phyloP scores from a whole-genome alignment of 2,888 invertebrate species.

The Harpalus rufipes region DNA sequence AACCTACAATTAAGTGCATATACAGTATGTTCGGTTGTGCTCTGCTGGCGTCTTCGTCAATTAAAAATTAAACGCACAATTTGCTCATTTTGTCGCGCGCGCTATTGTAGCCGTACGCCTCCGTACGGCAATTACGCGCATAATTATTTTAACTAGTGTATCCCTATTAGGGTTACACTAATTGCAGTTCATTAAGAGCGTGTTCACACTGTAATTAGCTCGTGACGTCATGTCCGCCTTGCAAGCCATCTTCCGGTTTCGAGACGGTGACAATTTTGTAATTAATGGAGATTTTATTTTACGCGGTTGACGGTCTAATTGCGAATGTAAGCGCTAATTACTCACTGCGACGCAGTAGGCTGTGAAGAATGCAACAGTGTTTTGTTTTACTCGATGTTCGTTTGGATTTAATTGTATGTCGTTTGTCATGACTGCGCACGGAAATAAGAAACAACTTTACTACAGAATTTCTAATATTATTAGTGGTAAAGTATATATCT shows the following conservation, averaged over 20 bases:
- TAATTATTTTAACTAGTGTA: constrained; percentile 77
- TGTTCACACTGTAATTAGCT: constrained; percentile 72
- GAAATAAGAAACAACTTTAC: neutral
- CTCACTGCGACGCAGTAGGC: constrained; percentile 30
- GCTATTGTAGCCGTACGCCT: constrained; percentile 28
- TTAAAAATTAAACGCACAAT: constrained; percentile 57
- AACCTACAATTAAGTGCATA: neutral
- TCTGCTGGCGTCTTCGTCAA: constrained; percentile 17
- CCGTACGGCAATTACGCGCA: constrained; percentile 72
- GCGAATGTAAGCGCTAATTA: constrained; percentile 37
- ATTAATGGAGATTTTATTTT: constrained; percentile 57
- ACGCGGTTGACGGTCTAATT: constrained; percentile 45
- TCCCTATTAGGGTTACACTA: constrained; percentile 78
- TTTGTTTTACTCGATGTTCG: constrained; percentile 35
- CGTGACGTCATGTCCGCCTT: constrained; percentile 67
- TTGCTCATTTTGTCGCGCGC: constrained; percentile 32
- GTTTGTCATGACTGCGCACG: neutral
- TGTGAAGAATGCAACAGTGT: neutral
- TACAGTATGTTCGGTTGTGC: neutral
- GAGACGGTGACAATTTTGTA: constrained; percentile 60
- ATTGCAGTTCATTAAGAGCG: constrained; percentile 75
- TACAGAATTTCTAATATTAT: too few relatives aligned
- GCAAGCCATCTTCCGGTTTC: constrained; percentile 74
- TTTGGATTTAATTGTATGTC: neutral
- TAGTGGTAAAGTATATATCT: too few relatives aligned